A percentile compares a stretch with the other conserved stretches of the same genome.
Conservation (phyloP, 2,113 vertebrate species). For the Marmota monax region DNA sequence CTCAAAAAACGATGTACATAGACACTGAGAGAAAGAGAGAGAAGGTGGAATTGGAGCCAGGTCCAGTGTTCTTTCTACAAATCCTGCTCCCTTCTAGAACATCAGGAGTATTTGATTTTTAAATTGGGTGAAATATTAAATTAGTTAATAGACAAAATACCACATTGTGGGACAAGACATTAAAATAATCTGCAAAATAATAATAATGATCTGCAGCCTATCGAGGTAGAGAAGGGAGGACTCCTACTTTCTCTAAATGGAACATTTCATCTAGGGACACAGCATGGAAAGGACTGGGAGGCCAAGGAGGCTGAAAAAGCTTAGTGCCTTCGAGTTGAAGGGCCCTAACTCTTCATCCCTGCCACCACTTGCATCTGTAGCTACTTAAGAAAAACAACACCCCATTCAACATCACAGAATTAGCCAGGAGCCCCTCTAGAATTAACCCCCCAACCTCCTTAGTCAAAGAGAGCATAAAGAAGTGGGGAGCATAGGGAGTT, state of each 20-base stretch:
- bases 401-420: background rate
- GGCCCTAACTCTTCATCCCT: background rate
- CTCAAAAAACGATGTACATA: background rate
- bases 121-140: background rate
- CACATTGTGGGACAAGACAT: background rate
- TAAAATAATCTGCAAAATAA: background rate
- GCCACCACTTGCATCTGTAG: background rate
- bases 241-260: background rate
- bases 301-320: background rate
- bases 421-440: background rate
- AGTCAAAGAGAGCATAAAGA: background rate
- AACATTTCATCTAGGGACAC: background rate
- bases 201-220: background rate
- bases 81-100: background rate
- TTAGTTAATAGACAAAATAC: background rate
- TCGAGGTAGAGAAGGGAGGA: background rate
- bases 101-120: background rate
- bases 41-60: background rate
- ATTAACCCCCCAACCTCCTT: background rate
- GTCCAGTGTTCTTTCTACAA: background rate
- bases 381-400: background rate
- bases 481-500: background rate
- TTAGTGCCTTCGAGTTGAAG: background rate
- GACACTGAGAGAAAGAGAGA: no score
- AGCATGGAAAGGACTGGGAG: no score